phyloP scores from a whole-genome alignment of 2,888 invertebrate species.

The Protodeltote pygarga region DNA sequence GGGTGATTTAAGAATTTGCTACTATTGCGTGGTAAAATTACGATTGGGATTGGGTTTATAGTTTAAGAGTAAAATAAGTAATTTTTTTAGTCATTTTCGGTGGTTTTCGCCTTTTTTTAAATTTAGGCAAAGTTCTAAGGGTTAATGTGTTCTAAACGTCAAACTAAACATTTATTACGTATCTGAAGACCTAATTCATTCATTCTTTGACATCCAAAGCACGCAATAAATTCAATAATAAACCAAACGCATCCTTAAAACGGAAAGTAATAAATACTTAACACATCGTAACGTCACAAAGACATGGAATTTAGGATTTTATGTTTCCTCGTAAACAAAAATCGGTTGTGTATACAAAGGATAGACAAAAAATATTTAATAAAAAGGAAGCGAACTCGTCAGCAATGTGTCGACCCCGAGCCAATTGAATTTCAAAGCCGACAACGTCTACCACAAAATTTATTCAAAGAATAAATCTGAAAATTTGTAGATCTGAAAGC shows the following conservation, averaged over 20 bases:
- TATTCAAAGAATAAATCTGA: slow-evolving; percentile 87
- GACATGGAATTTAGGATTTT: slow-evolving; percentile 39
- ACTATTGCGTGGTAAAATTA: too few relatives aligned
- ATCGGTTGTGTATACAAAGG: slow-evolving; percentile 57
- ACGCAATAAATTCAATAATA: neutral
- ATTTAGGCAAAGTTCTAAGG: too few relatives aligned
- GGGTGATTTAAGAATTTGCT: too few relatives aligned
- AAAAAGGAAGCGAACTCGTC: slow-evolving; percentile 78
- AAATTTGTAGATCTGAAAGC: slow-evolving; percentile 86
- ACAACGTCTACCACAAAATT: slow-evolving; percentile 85
- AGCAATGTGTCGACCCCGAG: slow-evolving; percentile 82
- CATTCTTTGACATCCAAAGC: neutral
- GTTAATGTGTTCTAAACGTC: too few relatives aligned
- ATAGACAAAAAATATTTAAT: slow-evolving; percentile 65
- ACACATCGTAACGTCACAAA: slow-evolving; percentile 34
- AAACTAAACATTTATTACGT: too few relatives aligned
- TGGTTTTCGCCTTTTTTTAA: too few relatives aligned
- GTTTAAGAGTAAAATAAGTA: too few relatives aligned
- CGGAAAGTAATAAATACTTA: slow-evolving; percentile 30
- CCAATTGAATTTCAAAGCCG: slow-evolving; percentile 87
- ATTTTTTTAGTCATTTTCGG: too few relatives aligned
- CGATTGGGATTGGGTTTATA: too few relatives aligned
- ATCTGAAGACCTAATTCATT: neutral
- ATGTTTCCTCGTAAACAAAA: slow-evolving; percentile 52
- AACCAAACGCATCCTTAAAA: slow-evolving; percentile 11